Evolutionary conservation across 2,888 invertebrate species (phyloP).

Genomic region (Leptodirus hochenwartii): DNA sequence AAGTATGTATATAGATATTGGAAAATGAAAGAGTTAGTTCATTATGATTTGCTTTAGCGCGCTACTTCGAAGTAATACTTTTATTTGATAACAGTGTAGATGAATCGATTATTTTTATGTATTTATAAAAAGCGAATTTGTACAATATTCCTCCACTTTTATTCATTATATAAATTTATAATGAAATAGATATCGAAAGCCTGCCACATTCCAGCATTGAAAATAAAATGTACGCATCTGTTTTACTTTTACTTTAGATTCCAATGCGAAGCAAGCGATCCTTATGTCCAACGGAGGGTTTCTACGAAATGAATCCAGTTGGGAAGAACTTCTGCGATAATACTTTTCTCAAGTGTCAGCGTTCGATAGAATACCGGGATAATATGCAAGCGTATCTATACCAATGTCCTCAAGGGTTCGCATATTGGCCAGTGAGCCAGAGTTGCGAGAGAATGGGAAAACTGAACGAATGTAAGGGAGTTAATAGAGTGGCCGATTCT

Average conservation of each 20-base stretch:
- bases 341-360: constrained; percentile 53
- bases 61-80: too few species aligned
- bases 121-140: too few species aligned
- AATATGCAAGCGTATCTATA: constrained; percentile 49
- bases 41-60: too few species aligned
- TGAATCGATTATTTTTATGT: too few species aligned
- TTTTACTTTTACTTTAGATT: constrained; percentile 31
- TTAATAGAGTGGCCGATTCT: constrained; percentile 23
- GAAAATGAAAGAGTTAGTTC: too few species aligned
- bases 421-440: constrained; percentile 61
- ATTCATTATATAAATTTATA: too few species aligned
- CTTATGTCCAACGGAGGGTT: constrained; percentile 49
- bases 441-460: constrained; percentile 49
- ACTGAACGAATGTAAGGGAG: constrained; percentile 39
- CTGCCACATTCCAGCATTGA: too few species aligned
- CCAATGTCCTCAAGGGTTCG: constrained; percentile 57
- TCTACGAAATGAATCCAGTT: constrained; percentile 44
- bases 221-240: too few species aligned
- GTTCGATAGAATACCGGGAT: constrained; percentile 26
- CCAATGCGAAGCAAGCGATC: constrained; percentile 32
- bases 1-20: too few species aligned
- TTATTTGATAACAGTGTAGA: too few species aligned
- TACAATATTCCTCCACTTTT: too few species aligned
- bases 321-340: constrained; percentile 51
- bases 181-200: too few species aligned